Percentiles rank a stretch among this genome's conserved stretches.
These are phyloP conservation scores for Microtus ochrogaster DNA, from an alignment of 2,113 vertebrate genomes.

Conservation along the genomic window DNA sequence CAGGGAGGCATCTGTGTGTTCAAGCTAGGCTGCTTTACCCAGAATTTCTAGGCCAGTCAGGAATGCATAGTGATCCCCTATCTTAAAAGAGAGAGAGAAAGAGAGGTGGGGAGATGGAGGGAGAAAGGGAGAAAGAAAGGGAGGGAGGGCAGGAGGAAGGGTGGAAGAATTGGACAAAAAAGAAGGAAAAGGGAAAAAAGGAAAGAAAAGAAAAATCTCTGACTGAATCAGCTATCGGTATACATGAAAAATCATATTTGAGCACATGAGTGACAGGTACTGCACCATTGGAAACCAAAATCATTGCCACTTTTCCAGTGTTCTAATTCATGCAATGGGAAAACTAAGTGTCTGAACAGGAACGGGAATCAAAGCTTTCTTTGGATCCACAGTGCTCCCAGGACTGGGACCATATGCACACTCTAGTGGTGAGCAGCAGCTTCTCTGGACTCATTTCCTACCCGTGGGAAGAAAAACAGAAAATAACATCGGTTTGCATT, in stretches of 20 bases:
- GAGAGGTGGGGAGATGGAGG: accelerated
- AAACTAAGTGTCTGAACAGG: constrained; percentile 45
- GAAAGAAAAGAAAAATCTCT: background rate
- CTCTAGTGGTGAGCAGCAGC: constrained; percentile 48
- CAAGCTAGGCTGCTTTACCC: background rate
- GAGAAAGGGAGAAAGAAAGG: no score
- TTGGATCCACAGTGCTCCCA: constrained; percentile 17
- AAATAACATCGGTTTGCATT: constrained; percentile 70
- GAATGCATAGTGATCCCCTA: background rate
- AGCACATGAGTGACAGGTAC: background rate
- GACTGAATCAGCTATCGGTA: background rate
- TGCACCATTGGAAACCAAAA: background rate
- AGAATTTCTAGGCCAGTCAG: background rate
- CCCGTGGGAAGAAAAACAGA: constrained; percentile 74
- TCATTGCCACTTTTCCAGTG: constrained; percentile 21
- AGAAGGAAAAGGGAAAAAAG: no score
- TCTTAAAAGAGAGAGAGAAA: background rate
- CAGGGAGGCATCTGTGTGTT: background rate
- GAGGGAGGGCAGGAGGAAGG: accelerated
- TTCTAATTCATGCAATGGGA: constrained; percentile 13
- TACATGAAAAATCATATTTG: background rate
- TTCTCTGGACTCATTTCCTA: constrained; percentile 74
- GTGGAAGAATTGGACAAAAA: no score
- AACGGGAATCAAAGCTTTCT: constrained; percentile 52
- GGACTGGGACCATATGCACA: constrained; percentile 73